A percentile compares a stretch with the other conserved stretches of the same genome.
Conservation (phyloP, 2,797 vertebrate species). For the Chaunax sp. region DNA sequence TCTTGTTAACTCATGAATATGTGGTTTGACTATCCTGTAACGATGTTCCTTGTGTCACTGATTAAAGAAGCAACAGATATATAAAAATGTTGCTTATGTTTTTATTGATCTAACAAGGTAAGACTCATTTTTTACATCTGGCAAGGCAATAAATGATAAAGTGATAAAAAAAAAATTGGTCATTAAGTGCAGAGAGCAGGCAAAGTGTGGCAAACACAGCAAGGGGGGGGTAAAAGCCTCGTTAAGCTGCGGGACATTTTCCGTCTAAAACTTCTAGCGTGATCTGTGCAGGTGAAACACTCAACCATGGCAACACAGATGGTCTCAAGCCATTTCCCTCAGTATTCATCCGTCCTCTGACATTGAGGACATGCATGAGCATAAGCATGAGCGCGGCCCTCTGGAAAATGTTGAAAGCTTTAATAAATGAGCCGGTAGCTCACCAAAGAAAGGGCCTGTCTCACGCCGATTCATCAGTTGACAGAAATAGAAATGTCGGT, state of each 20-base stretch:
- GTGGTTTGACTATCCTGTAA: slow-evolving; percentile 16
- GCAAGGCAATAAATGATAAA: slow-evolving; percentile 33
- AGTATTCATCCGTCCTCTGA: slow-evolving; percentile 32
- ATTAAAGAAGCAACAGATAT: slow-evolving; percentile 30
- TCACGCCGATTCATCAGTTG: slow-evolving; percentile 60
- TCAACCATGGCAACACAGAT: slow-evolving; percentile 49
- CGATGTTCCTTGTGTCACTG: slow-evolving; percentile 6
- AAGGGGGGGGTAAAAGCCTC: slow-evolving; percentile 40
- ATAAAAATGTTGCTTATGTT: slow-evolving; percentile 33
- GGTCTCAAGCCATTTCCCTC: slow-evolving; percentile 50
- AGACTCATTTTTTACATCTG: slow-evolving; percentile 25
- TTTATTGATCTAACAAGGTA: slow-evolving; percentile 23
- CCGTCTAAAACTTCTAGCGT: slow-evolving; percentile 40
- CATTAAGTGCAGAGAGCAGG: slow-evolving; percentile 7
- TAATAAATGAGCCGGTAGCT: slow-evolving; percentile 55
- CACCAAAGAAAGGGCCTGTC: slow-evolving; percentile 40
- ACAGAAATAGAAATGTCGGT: slow-evolving; percentile 63
- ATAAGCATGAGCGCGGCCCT: slow-evolving; percentile 42
- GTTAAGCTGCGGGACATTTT: slow-evolving; percentile 61
- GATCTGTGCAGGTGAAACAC: slow-evolving; percentile 40
- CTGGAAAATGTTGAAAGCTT: slow-evolving; percentile 53
- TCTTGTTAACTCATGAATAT: slow-evolving; percentile 42
- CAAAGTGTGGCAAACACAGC: slow-evolving; percentile 28
- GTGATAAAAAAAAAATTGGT: slow-evolving; percentile 3
- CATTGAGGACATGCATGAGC: slow-evolving; percentile 41